Conservation (phyloP, 2,113 vertebrate species). For the Fregetta grallaria region DNA sequence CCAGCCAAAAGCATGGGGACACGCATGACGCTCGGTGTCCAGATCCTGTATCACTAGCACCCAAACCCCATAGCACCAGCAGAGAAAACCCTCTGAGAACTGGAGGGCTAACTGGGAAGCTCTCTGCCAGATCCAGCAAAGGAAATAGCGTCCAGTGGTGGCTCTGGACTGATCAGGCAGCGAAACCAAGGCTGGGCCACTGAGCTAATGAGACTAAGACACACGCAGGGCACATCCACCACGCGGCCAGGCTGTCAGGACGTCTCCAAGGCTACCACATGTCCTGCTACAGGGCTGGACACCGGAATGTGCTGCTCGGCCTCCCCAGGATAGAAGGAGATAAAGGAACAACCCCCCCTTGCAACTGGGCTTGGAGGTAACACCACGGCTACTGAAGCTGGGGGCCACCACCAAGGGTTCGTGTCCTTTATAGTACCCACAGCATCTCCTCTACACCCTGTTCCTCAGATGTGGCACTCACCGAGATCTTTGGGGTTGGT, state of each 20-base stretch:
- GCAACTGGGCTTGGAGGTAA: neutral
- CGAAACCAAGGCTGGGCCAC: neutral
- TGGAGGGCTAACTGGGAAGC: neutral
- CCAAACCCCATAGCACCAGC: neutral
- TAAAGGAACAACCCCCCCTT: neutral
- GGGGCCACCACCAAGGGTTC: neutral
- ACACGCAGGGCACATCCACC: neutral
- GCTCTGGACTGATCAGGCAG: neutral
- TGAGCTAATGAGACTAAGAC: neutral
- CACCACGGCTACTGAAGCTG: neutral
- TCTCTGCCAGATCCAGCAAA: neutral
- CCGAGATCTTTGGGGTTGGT: constrained; percentile 83
- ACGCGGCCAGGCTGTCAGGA: rapidly evolving
- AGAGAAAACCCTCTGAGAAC: neutral
- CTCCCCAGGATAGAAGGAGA: neutral
- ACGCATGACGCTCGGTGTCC: rapidly evolving
- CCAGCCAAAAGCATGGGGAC: neutral
- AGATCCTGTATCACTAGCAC: neutral
- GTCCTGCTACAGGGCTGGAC: neutral
- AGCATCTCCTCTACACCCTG: rapidly evolving
- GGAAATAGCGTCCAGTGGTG: neutral
- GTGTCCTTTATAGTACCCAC: rapidly evolving
- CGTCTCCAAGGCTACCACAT: neutral
- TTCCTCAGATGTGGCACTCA: constrained; percentile 53
- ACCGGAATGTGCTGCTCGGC: neutral